Base-by-base conservation (phyloP, 2,113 vertebrate species). In the Lates calcarifer region DNA sequence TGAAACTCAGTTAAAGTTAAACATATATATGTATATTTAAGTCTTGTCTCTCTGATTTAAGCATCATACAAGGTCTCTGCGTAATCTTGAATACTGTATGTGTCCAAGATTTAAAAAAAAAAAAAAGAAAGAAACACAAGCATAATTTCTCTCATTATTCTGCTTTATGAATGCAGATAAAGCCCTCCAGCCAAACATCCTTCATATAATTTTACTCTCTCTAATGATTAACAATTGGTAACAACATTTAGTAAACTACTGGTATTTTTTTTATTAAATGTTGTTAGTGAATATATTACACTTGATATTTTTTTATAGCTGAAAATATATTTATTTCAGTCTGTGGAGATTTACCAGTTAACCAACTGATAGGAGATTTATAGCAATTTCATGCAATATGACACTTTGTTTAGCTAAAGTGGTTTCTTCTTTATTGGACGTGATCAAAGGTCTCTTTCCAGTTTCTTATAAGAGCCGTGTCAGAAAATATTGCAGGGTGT, bases 341-440 rank as follows among this genome's bases (percentile, higher is more conserved):
- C 26, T 74, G 47, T n/a, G 24, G 26, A 43, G 6, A 35, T 55
- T 68, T 43, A 20, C 11, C 20, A 33, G 60, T 11, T n/a, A n/a
- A n/a, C n/a, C n/a, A 1, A 31, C 49, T 74, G 65, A 78, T 71
- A 47, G 43, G 35, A 58, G 22, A 69, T 81, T 55, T 39, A 81
- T n/a, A 29, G 31, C 3, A 61, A 53, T 51, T 63, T 51, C 35
- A 63, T 77, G 41, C 11, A 67, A n/a, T 45, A 45, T 61, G 69
- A 26, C 47, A 68, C 24, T 49, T 22, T 6, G n/a, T 49, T 33
- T 57, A 57, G 37, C 22, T 39, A 28, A 35, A 62, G 11, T 61
- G 20, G 14, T 62, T 45, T 20, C 20, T 3, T 49, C 20, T 8
- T 49, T 22, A 22, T 8, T 22, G 20, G 65, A 65, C 41, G 31